Evolutionary conservation across 1,140 invertebrate species (phyloP), one percentile per base, ranked within the genome.

Genomic region (Lordiphosa collinella): DNA sequence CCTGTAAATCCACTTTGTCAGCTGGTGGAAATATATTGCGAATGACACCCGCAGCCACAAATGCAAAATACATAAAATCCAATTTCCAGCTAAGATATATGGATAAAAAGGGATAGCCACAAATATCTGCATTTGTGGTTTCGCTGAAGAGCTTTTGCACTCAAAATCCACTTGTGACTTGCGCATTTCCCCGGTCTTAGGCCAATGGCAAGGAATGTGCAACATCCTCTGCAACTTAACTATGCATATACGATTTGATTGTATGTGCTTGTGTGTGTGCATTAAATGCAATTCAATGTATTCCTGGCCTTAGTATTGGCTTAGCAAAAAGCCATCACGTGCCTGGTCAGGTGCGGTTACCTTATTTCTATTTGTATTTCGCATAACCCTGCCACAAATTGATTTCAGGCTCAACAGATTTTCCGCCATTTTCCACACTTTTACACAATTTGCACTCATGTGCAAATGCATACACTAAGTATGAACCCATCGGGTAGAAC

Each of bases 151-250:
- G 57, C 65, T 67, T 70, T 57, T 58, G 41, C 40, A 59, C 57
- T 50, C 51, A 34, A 69, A 75, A 80, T 80, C 76, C 76, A 82
- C 76, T 80, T 76, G 66, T 58, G 76, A 68, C 71, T 80, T 62
- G 54, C 51, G 65, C 70, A 57, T 41, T 70, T 70, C 48, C 52
- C 14, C 3, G 54, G 25, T 25, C 13, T 22, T 49, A 34, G 12
- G 52, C 63, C 49, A 53, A 55, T 41, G 37, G n/a, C 31, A 34
- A 32, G 10, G 32, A 18, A 35, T 34, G 49, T 59, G 48, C 37
- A 36, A 53, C 53, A 49, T 48, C 41, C 47, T 16, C 43, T 46
- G 54, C 62, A 56, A 16, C 36, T 38, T 29, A 43, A 41, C 13
- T 75, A 59, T 62, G 60, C 52, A 75, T 70, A 64, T 68, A 58